These are phyloP conservation scores for Palaemon carinicauda DNA, from an alignment of 1,140 invertebrate genomes.

Conservation along the genomic window DNA sequence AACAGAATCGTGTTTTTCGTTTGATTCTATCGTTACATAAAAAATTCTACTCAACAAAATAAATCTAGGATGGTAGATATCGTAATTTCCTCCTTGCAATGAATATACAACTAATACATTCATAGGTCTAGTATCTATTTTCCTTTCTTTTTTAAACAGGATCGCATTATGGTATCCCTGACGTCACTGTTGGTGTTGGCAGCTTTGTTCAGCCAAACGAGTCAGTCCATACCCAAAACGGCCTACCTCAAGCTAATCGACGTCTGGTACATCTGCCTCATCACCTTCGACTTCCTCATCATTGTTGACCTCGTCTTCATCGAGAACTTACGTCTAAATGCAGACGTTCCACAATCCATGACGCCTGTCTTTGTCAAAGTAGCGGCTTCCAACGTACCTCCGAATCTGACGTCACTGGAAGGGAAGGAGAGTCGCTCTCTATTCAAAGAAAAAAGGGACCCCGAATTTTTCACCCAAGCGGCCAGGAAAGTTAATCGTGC, in stretches of 20 bases:
- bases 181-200: constrained; percentile 42
- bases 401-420: neutral
- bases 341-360: neutral
- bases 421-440: neutral
- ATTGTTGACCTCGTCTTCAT: constrained; percentile 24
- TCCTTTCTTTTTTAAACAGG: neutral
- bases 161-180: constrained; percentile 42
- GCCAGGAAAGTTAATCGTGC: neutral
- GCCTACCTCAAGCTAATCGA: constrained; percentile 51
- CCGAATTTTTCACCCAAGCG: neutral
- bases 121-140: too few relatives aligned
- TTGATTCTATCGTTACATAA: neutral
- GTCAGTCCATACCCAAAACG: constrained; percentile 31
- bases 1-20: too few relatives aligned
- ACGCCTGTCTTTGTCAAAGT: neutral
- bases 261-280: constrained; percentile 42
- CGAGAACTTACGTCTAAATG: neutral
- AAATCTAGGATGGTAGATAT: neutral
- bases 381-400: neutral
- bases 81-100: too few relatives aligned
- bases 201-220: constrained; percentile 35
- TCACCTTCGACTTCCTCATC: constrained; percentile 38
- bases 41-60: neutral
- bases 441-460: neutral
- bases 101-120: too few relatives aligned